phyloP scores from a whole-genome alignment of 2,888 invertebrate genomes.

The Drosophila koepferae region DNA sequence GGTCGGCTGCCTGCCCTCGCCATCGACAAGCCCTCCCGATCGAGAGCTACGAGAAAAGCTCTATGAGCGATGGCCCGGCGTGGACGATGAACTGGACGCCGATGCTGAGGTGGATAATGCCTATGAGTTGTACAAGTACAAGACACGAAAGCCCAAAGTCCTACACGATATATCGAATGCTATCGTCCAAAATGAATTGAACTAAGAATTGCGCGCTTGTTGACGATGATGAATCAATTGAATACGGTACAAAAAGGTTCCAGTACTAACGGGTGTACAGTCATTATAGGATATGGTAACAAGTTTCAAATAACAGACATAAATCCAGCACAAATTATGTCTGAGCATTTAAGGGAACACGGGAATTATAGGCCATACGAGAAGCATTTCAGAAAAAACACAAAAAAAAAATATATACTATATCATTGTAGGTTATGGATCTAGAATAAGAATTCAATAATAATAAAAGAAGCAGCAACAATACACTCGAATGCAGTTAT shows the following conservation, averaged over 20 bases:
- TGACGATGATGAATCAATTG: constrained; percentile 1
- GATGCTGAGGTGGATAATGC: constrained; percentile 68
- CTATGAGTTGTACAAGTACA: constrained; percentile 22
- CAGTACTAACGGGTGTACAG: constrained; percentile 12
- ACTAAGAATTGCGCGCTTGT: no score
- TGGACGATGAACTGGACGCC: constrained; percentile 54
- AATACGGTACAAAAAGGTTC: neutral
- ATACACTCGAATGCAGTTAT: neutral
- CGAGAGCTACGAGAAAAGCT: constrained; percentile 19
- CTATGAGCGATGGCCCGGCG: constrained; percentile 43
- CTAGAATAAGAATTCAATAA: constrained; percentile 4
- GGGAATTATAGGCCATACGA: constrained; percentile 14
- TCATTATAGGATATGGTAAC: constrained; percentile 14
- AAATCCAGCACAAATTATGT: neutral
- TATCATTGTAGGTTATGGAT: neutral
- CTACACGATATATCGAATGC: constrained; percentile 1
- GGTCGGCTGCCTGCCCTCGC: constrained; percentile 8
- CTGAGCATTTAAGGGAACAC: constrained; percentile 10
- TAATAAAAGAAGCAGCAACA: constrained; percentile 9
- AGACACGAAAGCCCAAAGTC: constrained; percentile 12
- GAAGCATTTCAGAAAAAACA: constrained; percentile 10
- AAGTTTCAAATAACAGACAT: constrained; percentile 2
- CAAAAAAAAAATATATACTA: constrained; percentile 1
- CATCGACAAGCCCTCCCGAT: neutral
- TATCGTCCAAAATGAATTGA: neutral